Base-by-base conservation (phyloP, 2,797 vertebrate genomes). In the Hyperoplus lanceolatus region DNA sequence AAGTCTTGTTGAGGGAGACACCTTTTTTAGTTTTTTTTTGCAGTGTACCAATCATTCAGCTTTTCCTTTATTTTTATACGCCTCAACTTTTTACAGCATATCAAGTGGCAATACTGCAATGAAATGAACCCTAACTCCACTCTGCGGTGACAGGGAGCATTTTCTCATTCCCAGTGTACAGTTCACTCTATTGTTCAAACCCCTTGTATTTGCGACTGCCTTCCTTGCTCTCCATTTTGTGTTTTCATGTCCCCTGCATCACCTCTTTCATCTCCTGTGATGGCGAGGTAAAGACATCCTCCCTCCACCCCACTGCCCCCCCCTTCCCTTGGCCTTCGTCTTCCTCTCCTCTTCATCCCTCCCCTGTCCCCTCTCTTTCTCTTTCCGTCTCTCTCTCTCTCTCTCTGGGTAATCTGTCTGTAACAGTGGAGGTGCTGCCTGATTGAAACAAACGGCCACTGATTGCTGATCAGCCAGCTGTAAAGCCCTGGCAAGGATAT, bases 401-500 rank as follows among this genome's bases (percentile, higher is more conserved):
- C 29, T 77, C 87, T 87, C 83, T 73, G 46, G 10, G 84, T 94
- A 93, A 93, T 92, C 92, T 90, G 93, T 94, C 93, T 91, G 88
- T 92, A 90, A 90, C 87, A 86, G 90, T 91, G 87, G 88, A 92
- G 90, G 92, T 90, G 90, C 88, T 71, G 86, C 86, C 91, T 96
- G 96, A 96, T 96, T 96, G 96, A 96, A 97, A 96, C 96, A 97
- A 97, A 97, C 96, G 95, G 92, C 95, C 94, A 92, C 96, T 97
- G 96, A 97, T 96, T 96, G 95, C 96, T 95, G 96, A 95, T 95
- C 96, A 97, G 96, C 96, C 96, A 96, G 94, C 96, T 97, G 96
- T 96, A 97, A 96, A 97, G 96, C 95, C 29, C 95, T 96, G 96
- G 95, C 96, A 95, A 96, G 96, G 96, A 95, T 95, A 94, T 90